Conservation (phyloP, 2,113 vertebrate species). For the Oryzias javanicus region DNA sequence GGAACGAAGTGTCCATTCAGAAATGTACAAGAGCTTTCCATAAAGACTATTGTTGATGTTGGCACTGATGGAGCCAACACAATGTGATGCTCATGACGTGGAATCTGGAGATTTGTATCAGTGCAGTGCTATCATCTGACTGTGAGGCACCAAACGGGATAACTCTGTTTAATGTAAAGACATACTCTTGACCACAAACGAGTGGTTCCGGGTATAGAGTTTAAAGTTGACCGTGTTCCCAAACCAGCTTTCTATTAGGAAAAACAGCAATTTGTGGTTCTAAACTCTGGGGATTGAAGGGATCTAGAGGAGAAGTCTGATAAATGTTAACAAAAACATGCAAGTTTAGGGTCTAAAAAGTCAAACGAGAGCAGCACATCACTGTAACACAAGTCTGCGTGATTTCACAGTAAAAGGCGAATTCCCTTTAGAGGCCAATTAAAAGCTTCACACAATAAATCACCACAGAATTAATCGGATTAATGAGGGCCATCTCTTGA, state of each 20-base stretch:
- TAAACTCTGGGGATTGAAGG: no score
- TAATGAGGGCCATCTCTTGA: no score
- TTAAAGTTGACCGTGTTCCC: neutral
- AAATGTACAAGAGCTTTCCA: conserved; percentile 44
- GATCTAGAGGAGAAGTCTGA: no score
- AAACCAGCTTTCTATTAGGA: neutral
- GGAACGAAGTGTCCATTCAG: conserved; percentile 57
- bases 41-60: conserved; percentile 66
- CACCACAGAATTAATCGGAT: no score
- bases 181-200: neutral
- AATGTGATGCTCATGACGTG: conserved; percentile 57
- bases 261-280: neutral
- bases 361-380: no score
- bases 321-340: no score
- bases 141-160: conserved; percentile 13
- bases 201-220: no score
- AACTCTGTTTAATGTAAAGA: conserved; percentile 5
- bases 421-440: no score
- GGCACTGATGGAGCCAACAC: conserved; percentile 42
- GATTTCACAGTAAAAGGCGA: no score
- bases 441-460: no score
- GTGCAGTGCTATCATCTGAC: conserved; percentile 46
- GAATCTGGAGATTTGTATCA: conserved; percentile 57
- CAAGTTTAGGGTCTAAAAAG: no score
- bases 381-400: no score